Evolutionary conservation across 1,140 invertebrate genomes (phyloP).

Genomic region (Euwallacea similis): DNA sequence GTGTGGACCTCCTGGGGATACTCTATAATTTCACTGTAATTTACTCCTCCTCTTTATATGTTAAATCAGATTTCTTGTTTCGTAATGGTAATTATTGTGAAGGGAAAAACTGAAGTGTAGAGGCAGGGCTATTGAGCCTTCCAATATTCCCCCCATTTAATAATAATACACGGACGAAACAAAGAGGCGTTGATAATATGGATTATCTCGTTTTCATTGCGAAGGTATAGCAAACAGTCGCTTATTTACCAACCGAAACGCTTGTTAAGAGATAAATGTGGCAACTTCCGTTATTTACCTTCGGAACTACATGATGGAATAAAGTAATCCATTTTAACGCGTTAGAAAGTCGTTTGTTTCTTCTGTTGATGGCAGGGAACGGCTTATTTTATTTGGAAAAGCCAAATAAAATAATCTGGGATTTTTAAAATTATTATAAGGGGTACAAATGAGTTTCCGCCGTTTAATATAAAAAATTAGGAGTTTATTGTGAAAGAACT

Average conservation of each 20-base stretch:
- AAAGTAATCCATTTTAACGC: not conserved
- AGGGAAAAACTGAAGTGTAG: too few species aligned
- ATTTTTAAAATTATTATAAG: not conserved
- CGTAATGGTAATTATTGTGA: too few species aligned
- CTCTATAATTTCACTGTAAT: too few species aligned
- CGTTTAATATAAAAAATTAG: too few species aligned
- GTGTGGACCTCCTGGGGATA: too few species aligned
- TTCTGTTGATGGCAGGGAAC: not conserved
- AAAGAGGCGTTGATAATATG: slow-evolving; percentile 1
- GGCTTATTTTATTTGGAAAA: not conserved
- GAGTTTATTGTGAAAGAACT: too few species aligned
- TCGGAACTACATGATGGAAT: not conserved
- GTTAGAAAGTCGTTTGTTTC: too few species aligned
- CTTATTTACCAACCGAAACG: slow-evolving; percentile 2
- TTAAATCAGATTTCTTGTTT: too few species aligned
- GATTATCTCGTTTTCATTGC: slow-evolving; percentile 8
- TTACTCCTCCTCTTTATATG: too few species aligned
- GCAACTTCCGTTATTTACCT: slow-evolving; percentile 12
- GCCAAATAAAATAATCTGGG: not conserved
- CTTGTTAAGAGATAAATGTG: slow-evolving; percentile 15
- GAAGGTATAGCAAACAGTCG: slow-evolving; percentile 8
- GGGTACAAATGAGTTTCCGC: too few species aligned
- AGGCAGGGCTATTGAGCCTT: not conserved
- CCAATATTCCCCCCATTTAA: not conserved
- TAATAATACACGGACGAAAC: not conserved